These are phyloP conservation scores for Macrochelys suwanniensis DNA, from an alignment of 2,797 vertebrate species.

Conservation along the genomic window DNA sequence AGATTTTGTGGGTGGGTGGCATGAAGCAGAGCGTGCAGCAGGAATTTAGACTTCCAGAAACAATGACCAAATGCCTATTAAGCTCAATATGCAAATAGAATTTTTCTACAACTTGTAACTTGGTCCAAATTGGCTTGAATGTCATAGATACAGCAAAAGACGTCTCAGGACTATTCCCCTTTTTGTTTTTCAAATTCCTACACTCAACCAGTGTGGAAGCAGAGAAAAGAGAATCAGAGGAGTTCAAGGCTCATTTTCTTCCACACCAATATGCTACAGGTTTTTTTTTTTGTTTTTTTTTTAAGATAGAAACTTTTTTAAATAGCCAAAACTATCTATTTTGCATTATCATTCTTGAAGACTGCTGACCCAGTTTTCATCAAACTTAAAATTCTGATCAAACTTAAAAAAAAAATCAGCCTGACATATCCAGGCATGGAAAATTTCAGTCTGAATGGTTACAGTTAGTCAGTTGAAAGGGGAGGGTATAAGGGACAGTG, in stretches of 20 bases:
- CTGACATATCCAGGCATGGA: background rate
- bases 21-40: background rate
- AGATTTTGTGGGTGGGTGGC: background rate
- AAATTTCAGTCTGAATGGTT: background rate
- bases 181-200: background rate
- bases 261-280: background rate
- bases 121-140: background rate
- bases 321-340: background rate
- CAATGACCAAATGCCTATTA: background rate
- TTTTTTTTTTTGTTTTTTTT: background rate
- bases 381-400: accelerated
- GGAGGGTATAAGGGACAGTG: background rate
- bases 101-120: background rate
- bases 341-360: background rate
- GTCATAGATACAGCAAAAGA: background rate
- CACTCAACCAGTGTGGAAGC: background rate
- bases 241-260: too few species aligned
- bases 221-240: too few species aligned
- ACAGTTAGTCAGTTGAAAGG: background rate
- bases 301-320: too few species aligned
- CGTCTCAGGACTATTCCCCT: background rate
- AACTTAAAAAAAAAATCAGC: background rate
- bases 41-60: background rate
- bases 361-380: background rate
- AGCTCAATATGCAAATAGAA: background rate